phyloP scores from a whole-genome alignment of 2,888 invertebrate genomes.

The Habrosyne pyritoides region DNA sequence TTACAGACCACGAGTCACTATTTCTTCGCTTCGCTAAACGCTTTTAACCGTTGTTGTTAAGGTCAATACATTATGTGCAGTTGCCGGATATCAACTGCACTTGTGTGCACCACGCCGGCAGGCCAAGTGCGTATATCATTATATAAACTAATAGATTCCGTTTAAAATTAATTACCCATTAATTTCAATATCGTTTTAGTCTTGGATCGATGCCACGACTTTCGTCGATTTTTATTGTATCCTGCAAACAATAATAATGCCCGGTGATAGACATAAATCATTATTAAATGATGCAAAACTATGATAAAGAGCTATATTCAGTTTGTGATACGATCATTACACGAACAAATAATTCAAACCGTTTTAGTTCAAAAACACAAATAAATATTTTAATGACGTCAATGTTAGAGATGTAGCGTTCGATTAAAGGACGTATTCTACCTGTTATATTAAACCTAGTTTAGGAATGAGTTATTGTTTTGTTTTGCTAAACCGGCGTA shows the following conservation, averaged over 20 bases:
- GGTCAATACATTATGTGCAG: slow-evolving; percentile 57
- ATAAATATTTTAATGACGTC: no score
- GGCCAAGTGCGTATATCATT: slow-evolving; percentile 48
- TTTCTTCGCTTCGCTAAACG: slow-evolving; percentile 49
- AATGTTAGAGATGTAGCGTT: no score
- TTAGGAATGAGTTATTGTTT: no score
- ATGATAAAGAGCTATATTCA: background rate
- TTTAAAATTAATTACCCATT: slow-evolving; percentile 54
- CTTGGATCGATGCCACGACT: slow-evolving; percentile 59
- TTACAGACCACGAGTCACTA: slow-evolving; percentile 46
- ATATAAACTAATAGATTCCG: slow-evolving; percentile 44
- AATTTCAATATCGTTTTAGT: slow-evolving; percentile 49
- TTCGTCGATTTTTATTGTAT: slow-evolving; percentile 30
- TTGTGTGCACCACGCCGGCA: slow-evolving; percentile 29
- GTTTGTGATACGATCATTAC: background rate
- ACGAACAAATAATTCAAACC: no score
- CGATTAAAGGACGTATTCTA: no score
- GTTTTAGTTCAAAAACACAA: no score
- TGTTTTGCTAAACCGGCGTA: no score
- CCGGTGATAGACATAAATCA: background rate
- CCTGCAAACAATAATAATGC: slow-evolving; percentile 33
- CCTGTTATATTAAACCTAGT: no score
- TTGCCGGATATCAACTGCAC: slow-evolving; percentile 48
- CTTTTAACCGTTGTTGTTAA: slow-evolving; percentile 71
- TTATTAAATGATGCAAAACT: background rate